These are phyloP conservation scores for Mythimna impura DNA, from an alignment of 2,888 invertebrate species.

Conservation along the genomic window DNA sequence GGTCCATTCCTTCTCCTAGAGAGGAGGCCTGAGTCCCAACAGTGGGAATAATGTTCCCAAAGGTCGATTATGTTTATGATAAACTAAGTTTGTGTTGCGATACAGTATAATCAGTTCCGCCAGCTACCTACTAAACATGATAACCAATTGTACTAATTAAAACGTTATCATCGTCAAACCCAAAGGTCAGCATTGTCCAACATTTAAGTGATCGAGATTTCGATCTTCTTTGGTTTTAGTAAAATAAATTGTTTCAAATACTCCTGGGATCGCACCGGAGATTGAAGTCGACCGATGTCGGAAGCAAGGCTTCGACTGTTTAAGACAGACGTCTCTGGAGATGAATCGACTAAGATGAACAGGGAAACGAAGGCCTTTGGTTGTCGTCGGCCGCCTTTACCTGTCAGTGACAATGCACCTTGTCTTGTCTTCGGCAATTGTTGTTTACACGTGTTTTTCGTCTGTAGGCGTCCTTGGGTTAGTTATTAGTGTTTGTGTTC, in stretches of 20 bases:
- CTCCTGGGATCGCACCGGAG: slow-evolving; percentile 5
- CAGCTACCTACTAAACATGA: slow-evolving; percentile 16
- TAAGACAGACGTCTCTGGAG: slow-evolving; percentile 18
- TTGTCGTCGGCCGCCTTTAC: slow-evolving; percentile 10
- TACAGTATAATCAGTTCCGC: slow-evolving; percentile 19
- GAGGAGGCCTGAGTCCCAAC: no score
- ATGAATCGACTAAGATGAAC: slow-evolving; percentile 16
- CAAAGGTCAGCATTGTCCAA: slow-evolving; percentile 9
- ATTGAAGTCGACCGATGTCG: slow-evolving; percentile 28
- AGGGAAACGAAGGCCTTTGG: slow-evolving; percentile 10
- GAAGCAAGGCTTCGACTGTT: slow-evolving; percentile 19
- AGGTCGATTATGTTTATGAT: no score
- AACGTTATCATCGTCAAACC: slow-evolving; percentile 26
- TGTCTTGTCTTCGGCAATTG: neutral
- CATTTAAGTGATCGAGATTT: slow-evolving; percentile 11
- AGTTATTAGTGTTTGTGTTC: no score
- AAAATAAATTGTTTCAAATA: slow-evolving; percentile 24
- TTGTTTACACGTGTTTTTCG: neutral
- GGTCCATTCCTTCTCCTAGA: no score
- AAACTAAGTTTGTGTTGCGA: neutral
- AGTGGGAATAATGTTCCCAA: no score
- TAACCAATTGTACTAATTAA: slow-evolving; percentile 11
- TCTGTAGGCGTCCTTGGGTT: neutral
- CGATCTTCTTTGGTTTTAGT: slow-evolving; percentile 22
- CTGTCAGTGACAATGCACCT: slow-evolving; percentile 21